These are phyloP conservation scores for Neosilurus mollespiculum DNA, from an alignment of 2,797 vertebrate species.

Conservation along the genomic window DNA sequence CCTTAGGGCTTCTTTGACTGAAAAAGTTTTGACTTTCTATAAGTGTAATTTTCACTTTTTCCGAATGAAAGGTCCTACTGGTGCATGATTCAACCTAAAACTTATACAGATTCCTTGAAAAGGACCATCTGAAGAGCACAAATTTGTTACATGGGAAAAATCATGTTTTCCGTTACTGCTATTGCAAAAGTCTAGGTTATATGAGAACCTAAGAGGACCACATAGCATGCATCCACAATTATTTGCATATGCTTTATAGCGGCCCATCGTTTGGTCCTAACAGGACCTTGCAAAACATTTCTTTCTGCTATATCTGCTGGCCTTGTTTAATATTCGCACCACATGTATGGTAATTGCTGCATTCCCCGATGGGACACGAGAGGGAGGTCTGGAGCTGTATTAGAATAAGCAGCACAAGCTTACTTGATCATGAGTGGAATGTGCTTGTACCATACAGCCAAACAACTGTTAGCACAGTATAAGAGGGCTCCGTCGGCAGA, in stretches of 20 bases:
- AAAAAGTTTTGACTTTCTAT: not conserved
- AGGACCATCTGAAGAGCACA: not conserved
- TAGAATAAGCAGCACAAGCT: slow-evolving; percentile 40
- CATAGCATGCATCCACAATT: slow-evolving; percentile 22
- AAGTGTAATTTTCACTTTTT: not conserved
- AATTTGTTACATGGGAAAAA: not conserved
- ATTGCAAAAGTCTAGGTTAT: not conserved
- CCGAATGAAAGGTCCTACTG: not conserved
- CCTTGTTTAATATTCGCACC: slow-evolving; percentile 34
- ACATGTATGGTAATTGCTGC: slow-evolving; percentile 33
- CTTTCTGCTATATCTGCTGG: slow-evolving; percentile 13
- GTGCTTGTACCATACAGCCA: slow-evolving; percentile 81
- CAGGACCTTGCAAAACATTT: slow-evolving; percentile 26
- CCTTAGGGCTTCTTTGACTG: not conserved
- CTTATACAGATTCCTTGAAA: not conserved
- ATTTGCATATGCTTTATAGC: slow-evolving; percentile 29
- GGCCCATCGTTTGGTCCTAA: slow-evolving; percentile 5
- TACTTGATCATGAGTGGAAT: slow-evolving; percentile 79
- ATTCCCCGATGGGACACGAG: slow-evolving; percentile 27
- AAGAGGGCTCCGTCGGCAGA: slow-evolving; percentile 90
- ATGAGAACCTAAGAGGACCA: slow-evolving; percentile 6
- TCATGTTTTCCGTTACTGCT: not conserved
- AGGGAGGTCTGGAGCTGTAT: slow-evolving; percentile 46
- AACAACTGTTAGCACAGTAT: slow-evolving; percentile 91
- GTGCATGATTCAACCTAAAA: not conserved